Conservation (phyloP, 2,113 vertebrate genomes). For the Larimichthys crocea region DNA sequence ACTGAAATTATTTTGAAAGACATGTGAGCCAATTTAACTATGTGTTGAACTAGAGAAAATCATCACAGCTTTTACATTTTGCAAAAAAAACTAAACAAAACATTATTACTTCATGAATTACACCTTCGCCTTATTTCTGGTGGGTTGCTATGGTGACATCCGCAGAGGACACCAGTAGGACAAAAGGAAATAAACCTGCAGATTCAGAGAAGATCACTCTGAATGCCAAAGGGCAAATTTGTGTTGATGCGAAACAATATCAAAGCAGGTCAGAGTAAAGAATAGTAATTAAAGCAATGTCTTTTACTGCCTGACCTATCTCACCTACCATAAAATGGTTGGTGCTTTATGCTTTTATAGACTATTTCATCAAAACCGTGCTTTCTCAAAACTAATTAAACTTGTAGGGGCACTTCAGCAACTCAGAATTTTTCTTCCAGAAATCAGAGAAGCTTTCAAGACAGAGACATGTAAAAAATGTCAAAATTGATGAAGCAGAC, state of each 20-base stretch:
- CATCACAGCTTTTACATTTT: slow-evolving; percentile 38
- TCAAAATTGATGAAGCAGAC: not conserved
- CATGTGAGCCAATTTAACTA: slow-evolving; percentile 60
- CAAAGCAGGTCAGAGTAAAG: slow-evolving; percentile 42
- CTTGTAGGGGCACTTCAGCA: not conserved
- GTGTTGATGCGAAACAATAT: slow-evolving; percentile 53
- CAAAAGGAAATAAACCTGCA: slow-evolving; percentile 61
- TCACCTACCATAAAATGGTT: not conserved
- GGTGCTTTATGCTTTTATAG: not conserved
- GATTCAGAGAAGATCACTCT: slow-evolving; percentile 45
- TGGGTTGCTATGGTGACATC: slow-evolving; percentile 71
- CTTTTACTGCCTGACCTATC: not conserved
- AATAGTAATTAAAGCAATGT: slow-evolving; percentile 30
- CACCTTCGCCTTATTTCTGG: slow-evolving; percentile 44
- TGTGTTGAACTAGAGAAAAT: slow-evolving; percentile 40
- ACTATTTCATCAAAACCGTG: not conserved
- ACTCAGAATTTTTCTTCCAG: not conserved
- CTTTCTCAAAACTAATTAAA: not conserved
- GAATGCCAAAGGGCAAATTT: slow-evolving; percentile 45
- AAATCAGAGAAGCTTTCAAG: not conserved
- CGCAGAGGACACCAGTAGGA: slow-evolving; percentile 46
- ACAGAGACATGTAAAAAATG: not conserved
- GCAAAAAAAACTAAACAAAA: not conserved
- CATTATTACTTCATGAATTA: slow-evolving; percentile 60
- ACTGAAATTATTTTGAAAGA: slow-evolving; percentile 66